Evolutionary conservation across 2,113 vertebrate genomes (phyloP), one percentile per base, ranked within the genome.

Genomic region (Ctenodactylus gundi): DNA sequence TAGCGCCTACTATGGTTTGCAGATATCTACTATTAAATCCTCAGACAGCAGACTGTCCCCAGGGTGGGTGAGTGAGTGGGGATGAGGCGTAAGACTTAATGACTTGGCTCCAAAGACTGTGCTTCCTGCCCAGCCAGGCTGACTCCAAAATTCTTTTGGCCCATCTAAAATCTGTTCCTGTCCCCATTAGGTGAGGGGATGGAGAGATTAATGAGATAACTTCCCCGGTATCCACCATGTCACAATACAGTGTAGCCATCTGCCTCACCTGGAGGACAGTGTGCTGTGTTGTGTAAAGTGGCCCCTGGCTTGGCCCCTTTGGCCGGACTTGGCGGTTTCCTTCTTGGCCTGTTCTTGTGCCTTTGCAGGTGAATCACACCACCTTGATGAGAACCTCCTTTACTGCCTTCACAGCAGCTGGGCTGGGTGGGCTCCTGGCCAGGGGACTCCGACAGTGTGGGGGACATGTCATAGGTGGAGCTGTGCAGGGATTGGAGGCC

Each of bases 221-320:
- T 46, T 72, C 8, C 2, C 11, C 75, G 64, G 31, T n/a, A 51
- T 23, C 41, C 25, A 9, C 21, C 27, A 27, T 29, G 21, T 27
- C 23, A 49, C 31, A 53, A 67, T 41, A 51, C 36, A 90, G 39
- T 60, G 44, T 6, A 73, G 39, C 14, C 31, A 55, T 20, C 29
- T 0, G 0, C 21, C 14, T 12, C 31, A 1, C 57, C 6, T 41
- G 0, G 27, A 76, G 15, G 23, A 8, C n/a, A 10, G 51, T 0
- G 1, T 41, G 80, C 27, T 44, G 65, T 23, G 20, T 41, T 0
- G 0, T 25, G 25, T 57, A 9, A 76, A 55, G 41, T 25, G 88
- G 36, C 14, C 14, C 18, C 0, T 1, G 20, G 78, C 11, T 21
- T 7, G n/a, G 3, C 10, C 12, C 44, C 70, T 15, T 17, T 23